Conservation (phyloP, 2,797 vertebrate genomes). For the Denticeps clupeoides region DNA sequence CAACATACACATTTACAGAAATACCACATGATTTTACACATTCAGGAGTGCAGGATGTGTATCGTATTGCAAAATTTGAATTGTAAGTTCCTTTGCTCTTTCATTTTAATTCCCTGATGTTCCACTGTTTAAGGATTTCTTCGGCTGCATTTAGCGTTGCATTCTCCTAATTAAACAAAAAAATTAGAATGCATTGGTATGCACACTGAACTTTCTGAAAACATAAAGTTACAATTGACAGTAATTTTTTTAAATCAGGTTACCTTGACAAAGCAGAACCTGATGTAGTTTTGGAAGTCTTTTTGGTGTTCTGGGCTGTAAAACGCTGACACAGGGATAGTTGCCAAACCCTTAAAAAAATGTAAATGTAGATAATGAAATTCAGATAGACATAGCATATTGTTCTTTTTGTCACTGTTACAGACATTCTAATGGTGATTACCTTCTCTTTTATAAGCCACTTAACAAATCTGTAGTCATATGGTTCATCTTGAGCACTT, state of each 20-base stretch:
- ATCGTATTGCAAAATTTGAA: background rate
- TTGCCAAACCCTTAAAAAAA: constrained; percentile 65
- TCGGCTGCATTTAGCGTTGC: constrained; percentile 74
- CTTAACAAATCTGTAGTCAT: constrained; percentile 73
- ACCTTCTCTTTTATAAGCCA: constrained; percentile 93
- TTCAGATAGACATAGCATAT: background rate
- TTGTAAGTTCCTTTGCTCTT: background rate
- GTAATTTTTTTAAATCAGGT: constrained; percentile 6
- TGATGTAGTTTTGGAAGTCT: constrained; percentile 71
- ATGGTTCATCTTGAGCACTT: constrained; percentile 44
- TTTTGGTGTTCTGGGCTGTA: constrained; percentile 65
- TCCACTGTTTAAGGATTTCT: constrained; percentile 71
- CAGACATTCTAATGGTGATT: constrained; percentile 1
- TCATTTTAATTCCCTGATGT: constrained; percentile 29
- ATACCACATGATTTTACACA: too few species aligned
- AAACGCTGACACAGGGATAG: constrained; percentile 81
- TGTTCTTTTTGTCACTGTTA: background rate
- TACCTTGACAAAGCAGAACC: constrained; percentile 96
- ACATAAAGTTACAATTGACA: background rate
- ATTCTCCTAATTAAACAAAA: constrained; percentile 62
- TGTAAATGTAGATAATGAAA: background rate
- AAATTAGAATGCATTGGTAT: background rate
- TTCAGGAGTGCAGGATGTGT: too few species aligned
- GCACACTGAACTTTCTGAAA: background rate
- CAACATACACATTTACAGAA: too few species aligned